Evolutionary conservation across 2,888 invertebrate genomes (phyloP).

Genomic region (Poecilus cupreus): DNA sequence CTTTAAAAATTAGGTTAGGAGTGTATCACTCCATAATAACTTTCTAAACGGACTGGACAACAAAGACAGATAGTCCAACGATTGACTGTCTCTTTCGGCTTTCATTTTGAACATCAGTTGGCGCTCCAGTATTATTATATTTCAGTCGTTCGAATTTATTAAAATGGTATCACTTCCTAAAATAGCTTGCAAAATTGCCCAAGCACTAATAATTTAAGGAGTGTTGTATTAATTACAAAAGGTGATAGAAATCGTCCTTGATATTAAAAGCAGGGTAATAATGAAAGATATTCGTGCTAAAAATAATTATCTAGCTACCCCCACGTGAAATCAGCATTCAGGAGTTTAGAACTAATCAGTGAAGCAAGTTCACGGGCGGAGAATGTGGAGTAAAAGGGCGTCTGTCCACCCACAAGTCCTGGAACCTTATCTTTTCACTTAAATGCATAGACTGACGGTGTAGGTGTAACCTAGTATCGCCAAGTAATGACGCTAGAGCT

Average conservation of each 20-base stretch:
- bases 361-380: neutral
- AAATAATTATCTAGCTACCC: neutral
- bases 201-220: neutral
- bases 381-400: neutral
- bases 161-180: too few species aligned
- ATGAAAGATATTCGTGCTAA: conserved; percentile 20
- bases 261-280: neutral
- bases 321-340: neutral
- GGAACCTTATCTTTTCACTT: conserved; percentile 15
- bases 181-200: neutral
- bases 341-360: neutral
- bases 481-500: neutral
- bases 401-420: neutral
- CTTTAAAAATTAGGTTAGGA: too few species aligned
- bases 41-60: too few species aligned
- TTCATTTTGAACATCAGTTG: too few species aligned
- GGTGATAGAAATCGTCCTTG: conserved; percentile 7
- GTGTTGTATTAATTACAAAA: neutral
- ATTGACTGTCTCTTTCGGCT: too few species aligned
- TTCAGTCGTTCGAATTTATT: too few species aligned
- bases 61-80: too few species aligned
- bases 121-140: too few species aligned
- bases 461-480: neutral
- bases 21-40: too few species aligned
- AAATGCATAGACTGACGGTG: neutral